These are phyloP conservation scores for Ernsta delagoae DNA, from an alignment of 2,888 invertebrate species.

Conservation along the genomic window DNA sequence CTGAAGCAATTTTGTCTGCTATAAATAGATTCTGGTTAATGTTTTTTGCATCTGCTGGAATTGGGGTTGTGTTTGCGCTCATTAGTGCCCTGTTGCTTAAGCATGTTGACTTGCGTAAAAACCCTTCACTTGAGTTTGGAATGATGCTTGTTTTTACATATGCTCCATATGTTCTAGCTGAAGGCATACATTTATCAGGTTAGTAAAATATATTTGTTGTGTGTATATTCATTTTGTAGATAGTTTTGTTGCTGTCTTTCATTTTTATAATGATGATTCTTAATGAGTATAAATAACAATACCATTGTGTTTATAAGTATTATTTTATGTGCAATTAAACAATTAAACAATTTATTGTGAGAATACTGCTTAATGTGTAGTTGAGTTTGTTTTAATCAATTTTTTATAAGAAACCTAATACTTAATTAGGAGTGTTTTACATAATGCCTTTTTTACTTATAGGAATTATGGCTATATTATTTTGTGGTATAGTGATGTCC, in stretches of 20 bases:
- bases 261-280: no score
- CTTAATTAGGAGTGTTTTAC: no score
- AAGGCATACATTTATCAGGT: constrained; percentile 97
- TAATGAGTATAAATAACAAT: no score
- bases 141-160: constrained; percentile 99
- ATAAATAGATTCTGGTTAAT: constrained; percentile 96
- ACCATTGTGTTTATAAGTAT: no score
- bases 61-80: constrained; percentile 97
- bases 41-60: constrained; percentile 99
- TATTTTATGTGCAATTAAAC: no score
- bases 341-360: no score
- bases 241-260: no score
- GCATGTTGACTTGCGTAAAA: constrained; percentile 97
- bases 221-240: background rate
- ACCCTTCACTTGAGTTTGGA: constrained; percentile 99
- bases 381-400: no score
- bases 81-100: constrained; percentile 96
- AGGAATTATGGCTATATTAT: constrained; percentile 99
- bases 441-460: constrained; percentile 53
- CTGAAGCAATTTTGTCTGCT: constrained; percentile 94
- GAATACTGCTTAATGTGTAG: no score
- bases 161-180: constrained; percentile 98
- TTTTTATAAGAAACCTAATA: no score
- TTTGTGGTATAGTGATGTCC: constrained; percentile 99
- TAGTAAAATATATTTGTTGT: constrained; percentile 42